Evolutionary conservation across 2,888 invertebrate species (phyloP).

Genomic region (Melinaea menophilus): DNA sequence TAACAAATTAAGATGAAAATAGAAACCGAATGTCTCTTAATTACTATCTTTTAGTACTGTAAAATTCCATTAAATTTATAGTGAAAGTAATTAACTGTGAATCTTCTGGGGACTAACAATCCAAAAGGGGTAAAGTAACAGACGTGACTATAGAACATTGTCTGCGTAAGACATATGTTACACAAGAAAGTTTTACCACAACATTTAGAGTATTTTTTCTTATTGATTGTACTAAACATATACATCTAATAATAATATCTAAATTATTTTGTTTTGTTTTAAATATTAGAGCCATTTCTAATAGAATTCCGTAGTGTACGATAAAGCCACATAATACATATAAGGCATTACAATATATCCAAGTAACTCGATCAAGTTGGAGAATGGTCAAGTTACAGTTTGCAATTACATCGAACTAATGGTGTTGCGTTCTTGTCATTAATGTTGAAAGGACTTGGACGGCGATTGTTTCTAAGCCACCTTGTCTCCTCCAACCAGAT

Average conservation of each 20-base stretch:
- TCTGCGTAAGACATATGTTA: background rate
- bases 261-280: too few relatives aligned
- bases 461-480: conserved; percentile 30
- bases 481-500: conserved; percentile 23
- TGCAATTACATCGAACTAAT: conserved; percentile 33
- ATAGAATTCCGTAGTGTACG: background rate
- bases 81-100: conserved; percentile 32
- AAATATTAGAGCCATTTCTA: background rate
- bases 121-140: conserved; percentile 21
- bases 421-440: conserved; percentile 34
- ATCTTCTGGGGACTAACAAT: conserved; percentile 27
- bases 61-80: conserved; percentile 33
- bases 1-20: conserved; percentile 26
- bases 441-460: conserved; percentile 33
- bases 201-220: background rate
- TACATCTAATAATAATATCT: too few relatives aligned
- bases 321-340: background rate
- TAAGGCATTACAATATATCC: conserved; percentile 14
- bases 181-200: background rate
- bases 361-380: conserved; percentile 26
- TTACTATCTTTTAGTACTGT: conserved; percentile 30
- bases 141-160: conserved; percentile 8
- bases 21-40: conserved; percentile 30
- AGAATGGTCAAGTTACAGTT: conserved; percentile 33
- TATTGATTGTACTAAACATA: background rate